Base-by-base conservation (phyloP, 1,140 invertebrate genomes). In the Venturia canescens region DNA sequence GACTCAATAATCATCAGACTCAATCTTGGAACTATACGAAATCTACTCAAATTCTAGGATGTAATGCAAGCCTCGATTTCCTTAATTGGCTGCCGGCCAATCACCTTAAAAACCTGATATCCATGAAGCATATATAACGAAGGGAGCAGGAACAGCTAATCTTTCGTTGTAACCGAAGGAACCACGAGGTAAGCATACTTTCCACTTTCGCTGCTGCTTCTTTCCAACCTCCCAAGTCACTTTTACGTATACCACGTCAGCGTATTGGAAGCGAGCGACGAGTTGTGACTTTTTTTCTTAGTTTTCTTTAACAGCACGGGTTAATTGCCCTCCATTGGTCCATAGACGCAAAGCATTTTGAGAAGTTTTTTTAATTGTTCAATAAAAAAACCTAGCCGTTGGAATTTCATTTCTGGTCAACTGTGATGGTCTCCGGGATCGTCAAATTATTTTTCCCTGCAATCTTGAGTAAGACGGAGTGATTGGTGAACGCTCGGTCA, bases 101-200 rank as follows among this genome's bases (percentile, higher is more conserved):
- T 53, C 50, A 53, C 50, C 50, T 53, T 53, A 53, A 18, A 53
- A 53, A 53, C 50, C 50, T n/a, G 50, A 53, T 53, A 53, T 53
- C 18, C 50, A 53, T 53, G 50, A n/a, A 53, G 50, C n/a, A n/a
- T 18, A 53, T 53, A 53, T 18, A 53, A 53, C 50, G 50, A 53
- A 53, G 50, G n/a, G 50, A 53, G 50, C 50, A 53, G 50, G 50
- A 53, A 53, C 50, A 53, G 50, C 50, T 53, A 18, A 53, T 53
- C 50, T 53, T 53, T 53, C 50, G 50, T 53, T 53, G 50, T 53
- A 53, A 53, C 50, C n/a, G n/a, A 53, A 53, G 50, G 50, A 53
- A 53, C 50, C 50, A 53, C 50, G 50, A 53, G 50, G 50, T 53
- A 53, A 53, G 50, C n/a, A n/a, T n/a, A 53, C 50, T 53, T 53